These are phyloP conservation scores for Ophion ventricosus DNA, from an alignment of 2,888 invertebrate species.

Conservation along the genomic window DNA sequence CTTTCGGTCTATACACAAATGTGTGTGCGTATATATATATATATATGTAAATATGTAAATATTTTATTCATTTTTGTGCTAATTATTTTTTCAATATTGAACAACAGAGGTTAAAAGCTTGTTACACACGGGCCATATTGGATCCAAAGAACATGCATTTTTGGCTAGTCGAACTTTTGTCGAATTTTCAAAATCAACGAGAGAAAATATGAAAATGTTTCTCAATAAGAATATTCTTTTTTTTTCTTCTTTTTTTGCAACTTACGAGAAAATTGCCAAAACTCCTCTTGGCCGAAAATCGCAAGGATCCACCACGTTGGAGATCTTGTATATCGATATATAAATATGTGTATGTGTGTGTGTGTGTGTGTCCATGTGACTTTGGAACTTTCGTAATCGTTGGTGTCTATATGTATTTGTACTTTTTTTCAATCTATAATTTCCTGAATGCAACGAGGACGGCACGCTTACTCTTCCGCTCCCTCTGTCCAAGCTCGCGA, in stretches of 20 bases:
- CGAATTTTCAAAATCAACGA: background rate
- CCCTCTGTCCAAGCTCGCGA: too few species aligned
- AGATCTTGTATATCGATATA: constrained; percentile 1
- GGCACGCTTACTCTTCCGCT: too few species aligned
- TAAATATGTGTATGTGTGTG: background rate
- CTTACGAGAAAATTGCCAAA: background rate
- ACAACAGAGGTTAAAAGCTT: background rate
- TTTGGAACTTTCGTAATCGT: too few species aligned
- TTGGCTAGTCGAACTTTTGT: background rate
- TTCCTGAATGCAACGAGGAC: too few species aligned
- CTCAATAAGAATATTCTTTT: background rate
- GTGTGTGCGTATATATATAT: background rate
- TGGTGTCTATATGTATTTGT: too few species aligned
- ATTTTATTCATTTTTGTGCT: background rate
- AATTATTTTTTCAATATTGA: background rate
- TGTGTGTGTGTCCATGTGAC: background rate
- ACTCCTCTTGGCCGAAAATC: background rate
- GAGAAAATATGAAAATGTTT: background rate
- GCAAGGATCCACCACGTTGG: background rate
- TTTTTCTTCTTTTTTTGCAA: background rate
- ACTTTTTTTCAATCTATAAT: too few species aligned
- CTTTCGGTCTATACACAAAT: background rate
- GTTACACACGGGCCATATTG: constrained; percentile 23
- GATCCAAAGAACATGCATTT: constrained; percentile 3
- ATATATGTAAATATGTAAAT: constrained; percentile 1